A percentile compares a stretch with the other conserved stretches of the same genome.
These are phyloP conservation scores for Microtus californicus DNA, from an alignment of 2,797 vertebrate genomes.

Conservation along the genomic window DNA sequence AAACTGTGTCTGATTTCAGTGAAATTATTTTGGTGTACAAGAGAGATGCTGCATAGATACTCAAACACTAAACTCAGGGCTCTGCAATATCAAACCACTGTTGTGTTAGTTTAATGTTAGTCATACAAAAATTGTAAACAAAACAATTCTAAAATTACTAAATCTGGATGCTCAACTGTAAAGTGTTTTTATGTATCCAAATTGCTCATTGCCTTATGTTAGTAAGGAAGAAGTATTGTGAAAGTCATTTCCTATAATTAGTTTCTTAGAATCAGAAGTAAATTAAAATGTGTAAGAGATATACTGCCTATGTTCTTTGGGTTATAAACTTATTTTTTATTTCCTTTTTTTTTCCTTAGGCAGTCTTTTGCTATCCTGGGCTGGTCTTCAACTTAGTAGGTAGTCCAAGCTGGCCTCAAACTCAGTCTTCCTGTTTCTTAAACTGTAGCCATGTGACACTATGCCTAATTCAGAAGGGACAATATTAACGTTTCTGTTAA, in stretches of 20 bases:
- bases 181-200: slow-evolving; percentile 70
- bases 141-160: slow-evolving; percentile 74
- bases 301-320: not conserved
- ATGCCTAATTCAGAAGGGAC: not conserved
- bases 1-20: slow-evolving; percentile 77
- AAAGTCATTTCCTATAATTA: slow-evolving; percentile 77
- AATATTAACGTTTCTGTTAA: slow-evolving; percentile 5
- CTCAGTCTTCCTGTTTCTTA: not conserved
- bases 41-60: slow-evolving; percentile 60
- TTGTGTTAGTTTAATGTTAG: slow-evolving; percentile 68
- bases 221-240: slow-evolving; percentile 69
- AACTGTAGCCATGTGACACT: not conserved
- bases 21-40: slow-evolving; percentile 79
- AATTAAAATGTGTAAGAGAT: slow-evolving; percentile 68
- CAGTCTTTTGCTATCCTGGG: not conserved
- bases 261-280: slow-evolving; percentile 70
- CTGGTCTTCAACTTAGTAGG: not conserved
- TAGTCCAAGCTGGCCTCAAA: not conserved
- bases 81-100: slow-evolving; percentile 63
- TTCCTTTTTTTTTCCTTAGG: not conserved
- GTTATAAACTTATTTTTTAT: slow-evolving; percentile 17
- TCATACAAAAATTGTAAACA: slow-evolving; percentile 72
- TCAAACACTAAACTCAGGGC: slow-evolving; percentile 47
- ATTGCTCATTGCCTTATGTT: slow-evolving; percentile 79
- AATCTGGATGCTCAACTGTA: slow-evolving; percentile 69